Conservation (phyloP, 2,888 invertebrate species). For the Lacanobia wlatinum region DNA sequence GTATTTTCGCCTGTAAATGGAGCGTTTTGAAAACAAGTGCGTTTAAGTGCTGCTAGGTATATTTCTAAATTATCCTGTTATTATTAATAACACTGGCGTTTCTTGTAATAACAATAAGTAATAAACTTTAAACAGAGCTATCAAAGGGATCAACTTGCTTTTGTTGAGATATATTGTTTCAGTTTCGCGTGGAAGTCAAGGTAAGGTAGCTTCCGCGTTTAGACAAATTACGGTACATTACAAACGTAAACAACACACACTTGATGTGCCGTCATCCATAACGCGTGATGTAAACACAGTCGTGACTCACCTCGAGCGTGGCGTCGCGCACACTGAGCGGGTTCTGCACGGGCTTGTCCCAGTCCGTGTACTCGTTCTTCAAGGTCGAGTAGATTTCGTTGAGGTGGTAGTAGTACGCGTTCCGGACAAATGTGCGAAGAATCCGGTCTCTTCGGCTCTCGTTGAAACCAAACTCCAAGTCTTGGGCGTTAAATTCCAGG, state of each 20-base stretch:
- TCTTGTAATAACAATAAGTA: not conserved
- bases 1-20: conserved; percentile 25
- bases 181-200: conserved; percentile 1
- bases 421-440: conserved; percentile 97
- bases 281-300: conserved; percentile 28
- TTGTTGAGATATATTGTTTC: conserved; percentile 7
- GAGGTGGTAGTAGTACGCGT: conserved; percentile 98
- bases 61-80: conserved; percentile 32
- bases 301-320: conserved; percentile 92
- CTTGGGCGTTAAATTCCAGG: conserved; percentile 95
- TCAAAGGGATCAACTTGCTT: conserved; percentile 26
- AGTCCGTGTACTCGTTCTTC: conserved; percentile 98
- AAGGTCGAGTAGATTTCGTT: conserved; percentile 98
- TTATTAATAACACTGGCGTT: conserved; percentile 36
- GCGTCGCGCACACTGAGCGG: conserved; percentile 96
- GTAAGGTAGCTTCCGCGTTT: conserved; percentile 6
- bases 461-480: conserved; percentile 97
- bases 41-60: conserved; percentile 31
- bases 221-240: conserved; percentile 22
- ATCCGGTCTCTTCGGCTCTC: conserved; percentile 96
- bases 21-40: conserved; percentile 32
- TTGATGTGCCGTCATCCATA: conserved; percentile 26
- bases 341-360: conserved; percentile 97
- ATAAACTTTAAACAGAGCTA: conserved; percentile 8
- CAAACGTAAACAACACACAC: conserved; percentile 6